Percentiles rank a stretch among this genome's conserved stretches.
phyloP scores from a whole-genome alignment of 2,888 invertebrate species.

The Drosophila parthenogenetica region DNA sequence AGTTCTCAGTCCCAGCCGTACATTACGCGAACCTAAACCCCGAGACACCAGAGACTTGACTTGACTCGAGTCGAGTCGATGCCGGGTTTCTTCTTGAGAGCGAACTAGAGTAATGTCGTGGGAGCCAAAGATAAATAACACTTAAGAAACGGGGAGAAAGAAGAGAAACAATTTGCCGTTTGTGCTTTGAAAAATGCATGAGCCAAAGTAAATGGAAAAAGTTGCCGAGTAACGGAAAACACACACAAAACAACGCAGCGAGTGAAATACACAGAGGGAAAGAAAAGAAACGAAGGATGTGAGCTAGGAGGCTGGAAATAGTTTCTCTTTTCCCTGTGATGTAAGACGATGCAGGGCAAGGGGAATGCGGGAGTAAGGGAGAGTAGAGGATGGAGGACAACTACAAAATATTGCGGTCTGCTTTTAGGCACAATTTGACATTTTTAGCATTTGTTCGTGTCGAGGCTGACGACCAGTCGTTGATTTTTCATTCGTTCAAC shows the following conservation, averaged over 20 bases:
- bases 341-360: neutral
- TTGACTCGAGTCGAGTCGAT: slow-evolving; percentile 27
- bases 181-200: slow-evolving; percentile 81
- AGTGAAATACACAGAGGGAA: neutral
- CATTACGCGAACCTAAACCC: slow-evolving; percentile 56
- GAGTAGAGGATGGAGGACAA: neutral
- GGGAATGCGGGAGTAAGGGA: no score
- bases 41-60: slow-evolving; percentile 48
- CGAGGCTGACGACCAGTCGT: slow-evolving; percentile 38
- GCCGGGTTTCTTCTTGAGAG: slow-evolving; percentile 41
- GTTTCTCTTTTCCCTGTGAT: slow-evolving; percentile 36
- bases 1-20: slow-evolving; percentile 43
- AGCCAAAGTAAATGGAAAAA: slow-evolving; percentile 81
- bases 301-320: slow-evolving; percentile 46
- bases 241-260: slow-evolving; percentile 61
- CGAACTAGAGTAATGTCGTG: slow-evolving; percentile 79
- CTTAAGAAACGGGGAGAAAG: slow-evolving; percentile 61
- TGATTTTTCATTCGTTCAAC: slow-evolving; percentile 66
- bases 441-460: slow-evolving; percentile 54
- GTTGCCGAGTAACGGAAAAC: slow-evolving; percentile 68
- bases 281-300: neutral
- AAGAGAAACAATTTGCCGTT: slow-evolving; percentile 80
- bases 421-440: slow-evolving; percentile 80
- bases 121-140: slow-evolving; percentile 79
- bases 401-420: slow-evolving; percentile 77